Percentiles rank a stretch among this genome's conserved stretches.
Evolutionary conservation across 2,888 invertebrate species (phyloP).

Genomic region (Graphium colonna): DNA sequence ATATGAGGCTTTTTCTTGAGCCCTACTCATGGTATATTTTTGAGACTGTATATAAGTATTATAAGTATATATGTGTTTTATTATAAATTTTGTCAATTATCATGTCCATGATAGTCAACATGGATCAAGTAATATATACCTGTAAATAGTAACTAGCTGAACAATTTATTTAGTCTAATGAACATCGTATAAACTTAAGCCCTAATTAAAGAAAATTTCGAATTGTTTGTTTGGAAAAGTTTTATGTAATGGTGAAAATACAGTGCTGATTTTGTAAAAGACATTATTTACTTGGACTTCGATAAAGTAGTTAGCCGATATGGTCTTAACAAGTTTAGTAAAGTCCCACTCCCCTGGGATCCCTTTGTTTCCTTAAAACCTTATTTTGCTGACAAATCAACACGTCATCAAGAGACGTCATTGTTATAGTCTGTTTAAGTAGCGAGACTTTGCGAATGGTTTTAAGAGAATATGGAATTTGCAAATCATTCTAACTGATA

Average conservation of each 20-base stretch:
- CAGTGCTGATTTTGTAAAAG: too few relatives aligned
- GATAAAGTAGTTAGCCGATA: too few relatives aligned
- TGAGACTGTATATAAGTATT: too few relatives aligned
- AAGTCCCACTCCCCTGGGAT: constrained; percentile 1
- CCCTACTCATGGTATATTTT: too few relatives aligned
- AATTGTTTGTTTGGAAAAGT: background rate
- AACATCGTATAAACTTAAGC: background rate
- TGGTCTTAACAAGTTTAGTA: too few relatives aligned
- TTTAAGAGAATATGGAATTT: background rate
- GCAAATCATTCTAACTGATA: background rate
- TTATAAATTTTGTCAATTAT: background rate
- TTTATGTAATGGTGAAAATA: background rate
- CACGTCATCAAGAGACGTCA: background rate
- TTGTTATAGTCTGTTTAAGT: constrained; percentile 9
- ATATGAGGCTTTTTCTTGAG: too few relatives aligned
- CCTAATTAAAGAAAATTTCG: background rate
- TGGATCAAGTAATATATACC: too few relatives aligned
- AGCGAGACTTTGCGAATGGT: background rate
- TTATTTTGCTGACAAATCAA: constrained; percentile 1
- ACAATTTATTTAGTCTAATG: too few relatives aligned
- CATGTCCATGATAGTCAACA: too few relatives aligned
- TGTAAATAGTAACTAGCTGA: too few relatives aligned
- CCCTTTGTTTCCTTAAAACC: background rate
- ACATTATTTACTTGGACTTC: too few relatives aligned
- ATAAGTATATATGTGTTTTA: background rate